Evolutionary conservation across 2,113 vertebrate species (phyloP).

Genomic region (Tragelaphus buxtoni): DNA sequence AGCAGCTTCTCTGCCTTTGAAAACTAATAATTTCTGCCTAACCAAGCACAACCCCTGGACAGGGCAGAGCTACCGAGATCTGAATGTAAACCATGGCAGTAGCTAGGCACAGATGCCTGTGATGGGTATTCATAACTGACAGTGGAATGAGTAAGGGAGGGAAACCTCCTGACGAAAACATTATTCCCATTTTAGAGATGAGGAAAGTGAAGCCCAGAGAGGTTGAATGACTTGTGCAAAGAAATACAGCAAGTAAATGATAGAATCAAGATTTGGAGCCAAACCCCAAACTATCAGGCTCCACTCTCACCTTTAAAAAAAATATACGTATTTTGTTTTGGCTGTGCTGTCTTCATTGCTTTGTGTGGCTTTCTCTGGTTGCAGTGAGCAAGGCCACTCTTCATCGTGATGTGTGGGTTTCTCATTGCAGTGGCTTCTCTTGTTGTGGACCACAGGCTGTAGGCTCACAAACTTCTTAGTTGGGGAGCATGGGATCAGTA

Average conservation of each 20-base stretch:
- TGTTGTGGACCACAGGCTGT: background rate
- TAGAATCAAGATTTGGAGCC: background rate
- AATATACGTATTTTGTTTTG: background rate
- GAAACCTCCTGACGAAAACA: background rate
- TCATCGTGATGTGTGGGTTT: background rate
- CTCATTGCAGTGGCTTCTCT: background rate
- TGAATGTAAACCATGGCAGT: background rate
- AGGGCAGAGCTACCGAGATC: background rate
- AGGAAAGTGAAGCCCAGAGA: background rate
- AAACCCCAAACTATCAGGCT: background rate
- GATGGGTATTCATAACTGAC: background rate
- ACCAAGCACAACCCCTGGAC: background rate
- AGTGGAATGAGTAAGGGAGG: background rate
- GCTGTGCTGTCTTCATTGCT: background rate
- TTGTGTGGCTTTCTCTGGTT: background rate
- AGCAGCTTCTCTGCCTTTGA: background rate
- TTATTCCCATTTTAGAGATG: background rate
- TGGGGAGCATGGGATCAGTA: background rate
- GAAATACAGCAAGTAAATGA: background rate
- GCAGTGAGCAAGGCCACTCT: background rate
- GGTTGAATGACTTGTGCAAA: background rate
- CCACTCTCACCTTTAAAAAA: background rate
- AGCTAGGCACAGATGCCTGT: background rate
- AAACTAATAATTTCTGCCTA: background rate
- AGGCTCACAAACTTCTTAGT: background rate